These are phyloP conservation scores for Proisotoma minuta DNA, from an alignment of 2,888 invertebrate species.

Conservation along the genomic window DNA sequence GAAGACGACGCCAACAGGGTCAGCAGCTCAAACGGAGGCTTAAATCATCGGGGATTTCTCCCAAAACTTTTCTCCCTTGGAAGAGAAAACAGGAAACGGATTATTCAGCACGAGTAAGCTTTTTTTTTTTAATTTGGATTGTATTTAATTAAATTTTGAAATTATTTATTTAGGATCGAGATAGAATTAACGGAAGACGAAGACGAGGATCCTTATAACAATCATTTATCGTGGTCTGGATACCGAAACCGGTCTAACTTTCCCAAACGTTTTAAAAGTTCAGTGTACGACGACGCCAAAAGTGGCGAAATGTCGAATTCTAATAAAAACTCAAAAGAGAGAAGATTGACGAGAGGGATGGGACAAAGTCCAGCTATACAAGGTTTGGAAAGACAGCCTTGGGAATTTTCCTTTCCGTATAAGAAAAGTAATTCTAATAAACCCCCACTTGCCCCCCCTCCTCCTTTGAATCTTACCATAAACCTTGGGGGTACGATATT, in stretches of 20 bases:
- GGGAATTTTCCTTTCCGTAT: conserved; percentile 26
- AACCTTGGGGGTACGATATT: too few relatives aligned
- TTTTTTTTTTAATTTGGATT: conserved; percentile 4
- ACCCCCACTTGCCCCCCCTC: too few relatives aligned
- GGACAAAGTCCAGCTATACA: conserved; percentile 13
- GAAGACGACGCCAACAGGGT: too few relatives aligned
- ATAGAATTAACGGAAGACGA: conserved; percentile 38
- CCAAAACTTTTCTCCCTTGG: neutral
- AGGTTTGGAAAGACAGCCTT: conserved; percentile 24
- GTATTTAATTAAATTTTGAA: too few relatives aligned
- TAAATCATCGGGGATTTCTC: too few relatives aligned
- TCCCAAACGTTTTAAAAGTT: conserved; percentile 8
- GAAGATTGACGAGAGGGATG: conserved; percentile 15
- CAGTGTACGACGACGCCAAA: neutral
- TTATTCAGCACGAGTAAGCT: conserved; percentile 18
- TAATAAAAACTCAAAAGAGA: neutral
- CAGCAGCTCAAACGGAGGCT: too few relatives aligned
- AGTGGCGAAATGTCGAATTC: neutral
- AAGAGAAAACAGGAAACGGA: conserved; percentile 11
- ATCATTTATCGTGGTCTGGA: neutral
- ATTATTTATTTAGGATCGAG: conserved; percentile 4
- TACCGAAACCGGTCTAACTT: neutral
- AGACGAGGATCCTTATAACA: conserved; percentile 18
- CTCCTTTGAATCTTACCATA: too few relatives aligned
- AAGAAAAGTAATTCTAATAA: too few relatives aligned